Conservation (phyloP, 1,140 invertebrate species). For the Magallana ariakensis region DNA sequence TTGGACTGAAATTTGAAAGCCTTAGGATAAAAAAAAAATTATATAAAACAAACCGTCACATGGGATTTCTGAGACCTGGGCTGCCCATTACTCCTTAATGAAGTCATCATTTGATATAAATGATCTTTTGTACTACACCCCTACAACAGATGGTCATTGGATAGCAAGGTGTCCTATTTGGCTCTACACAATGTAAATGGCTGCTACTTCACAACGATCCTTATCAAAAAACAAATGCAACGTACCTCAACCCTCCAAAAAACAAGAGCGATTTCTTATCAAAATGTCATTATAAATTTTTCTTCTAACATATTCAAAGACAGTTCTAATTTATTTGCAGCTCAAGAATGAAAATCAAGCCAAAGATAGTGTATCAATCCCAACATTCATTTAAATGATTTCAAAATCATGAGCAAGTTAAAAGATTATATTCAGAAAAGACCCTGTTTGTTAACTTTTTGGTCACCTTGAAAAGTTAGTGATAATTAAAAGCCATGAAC, state of each 20-base stretch:
- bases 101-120: not conserved
- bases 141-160: not conserved
- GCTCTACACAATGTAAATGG: not conserved
- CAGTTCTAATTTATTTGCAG: too few relatives aligned
- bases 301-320: not conserved
- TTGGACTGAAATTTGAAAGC: too few relatives aligned
- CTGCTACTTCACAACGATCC: not conserved
- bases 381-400: too few relatives aligned
- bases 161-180: not conserved
- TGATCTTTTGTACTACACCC: not conserved
- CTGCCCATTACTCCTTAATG: not conserved
- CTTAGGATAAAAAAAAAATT: too few relatives aligned
- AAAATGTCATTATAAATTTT: conserved; percentile 22
- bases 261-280: not conserved
- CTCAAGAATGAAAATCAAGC: too few relatives aligned
- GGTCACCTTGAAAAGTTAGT: too few relatives aligned
- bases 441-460: too few relatives aligned
- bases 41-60: not conserved
- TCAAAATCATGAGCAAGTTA: too few relatives aligned
- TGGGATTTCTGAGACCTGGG: not conserved
- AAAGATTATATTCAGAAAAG: too few relatives aligned
- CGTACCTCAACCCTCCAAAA: not conserved
- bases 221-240: conserved; percentile 23
- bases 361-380: too few relatives aligned
- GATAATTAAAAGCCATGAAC: too few relatives aligned